Base-by-base conservation (phyloP, 2,113 vertebrate genomes). In the Benitochromis conjunctus region DNA sequence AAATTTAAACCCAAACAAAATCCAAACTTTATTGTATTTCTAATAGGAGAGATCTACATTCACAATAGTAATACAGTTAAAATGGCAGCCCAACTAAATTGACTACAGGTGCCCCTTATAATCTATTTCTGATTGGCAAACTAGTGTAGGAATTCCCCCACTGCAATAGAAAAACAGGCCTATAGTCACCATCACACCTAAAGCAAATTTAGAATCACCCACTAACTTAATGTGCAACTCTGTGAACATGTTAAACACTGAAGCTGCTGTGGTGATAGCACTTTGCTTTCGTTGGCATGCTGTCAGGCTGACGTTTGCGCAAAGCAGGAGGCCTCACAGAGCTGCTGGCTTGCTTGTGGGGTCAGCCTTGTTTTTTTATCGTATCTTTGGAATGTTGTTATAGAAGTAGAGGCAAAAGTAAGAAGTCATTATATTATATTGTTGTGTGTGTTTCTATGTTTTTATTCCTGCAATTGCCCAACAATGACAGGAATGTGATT, bases 401-500 rank as follows among this genome's bases (percentile, higher is more conserved):
- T 88, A 69, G 77, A 86, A 69, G n/a, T 36, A 3, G 21, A 58
- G 19, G 64, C 36, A 46, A 90, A 88, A 38, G 81, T 64, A 29
- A 13, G 60, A 89, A 29, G 74, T 58, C 62, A 74, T 90, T 86
- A 36, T 80, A 36, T 54, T 80, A 48, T 80, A 31, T 62, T 46
- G 43, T 13, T 55, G 19, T 8, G 3, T 77, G 38, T 71, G 21
- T 74, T 24, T 51, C 12, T 21, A 41, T 11, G 14, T 71, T 21
- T 81, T 77, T 24, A 38, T 41, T 38, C 57, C 55, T 83, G 2
- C 13, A 29, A 55, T 31, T 21, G 77, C 31, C 29, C n/a, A 83
- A 94, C 91, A 92, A 93, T 90, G 54, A 89, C 82, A 86, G 86
- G 88, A 91, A 95, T 87, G 38, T 38, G 79, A 84, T 80, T 88